These are phyloP conservation scores for Hirtodrosophila cameraria DNA, from an alignment of 2,888 invertebrate species.

Conservation along the genomic window DNA sequence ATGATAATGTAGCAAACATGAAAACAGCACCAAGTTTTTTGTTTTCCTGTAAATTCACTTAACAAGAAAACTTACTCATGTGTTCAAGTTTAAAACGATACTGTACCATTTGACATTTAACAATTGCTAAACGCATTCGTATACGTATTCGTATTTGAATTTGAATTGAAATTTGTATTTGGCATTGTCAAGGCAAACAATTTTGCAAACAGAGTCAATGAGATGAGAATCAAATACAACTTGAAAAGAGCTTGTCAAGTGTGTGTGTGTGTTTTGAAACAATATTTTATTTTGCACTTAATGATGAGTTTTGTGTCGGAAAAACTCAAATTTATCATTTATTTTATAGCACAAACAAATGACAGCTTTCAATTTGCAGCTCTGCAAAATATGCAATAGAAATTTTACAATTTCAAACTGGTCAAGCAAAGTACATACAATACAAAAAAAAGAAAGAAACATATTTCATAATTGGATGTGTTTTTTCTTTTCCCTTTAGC, in stretches of 20 bases:
- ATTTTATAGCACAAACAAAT: not conserved
- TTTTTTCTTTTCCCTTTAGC: not conserved
- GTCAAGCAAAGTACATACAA: conserved; percentile 23
- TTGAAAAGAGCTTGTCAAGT: not conserved
- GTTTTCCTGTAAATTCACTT: not conserved
- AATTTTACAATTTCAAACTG: conserved; percentile 25
- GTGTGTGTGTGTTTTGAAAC: no score
- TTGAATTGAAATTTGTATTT: conserved; percentile 2
- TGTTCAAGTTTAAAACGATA: no score
- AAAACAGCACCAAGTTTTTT: conserved; percentile 32
- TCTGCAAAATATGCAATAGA: conserved; percentile 28
- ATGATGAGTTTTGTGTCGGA: conserved; percentile 14
- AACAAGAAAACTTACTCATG: conserved; percentile 47
- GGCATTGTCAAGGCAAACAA: conserved; percentile 2
- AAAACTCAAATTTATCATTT: not conserved
- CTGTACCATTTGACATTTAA: no score
- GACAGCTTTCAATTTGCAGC: conserved; percentile 13
- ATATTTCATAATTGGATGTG: conserved; percentile 1
- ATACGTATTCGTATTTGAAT: not conserved
- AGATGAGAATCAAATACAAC: not conserved
- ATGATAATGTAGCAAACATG: conserved; percentile 14
- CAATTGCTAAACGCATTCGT: no score
- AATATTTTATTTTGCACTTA: conserved; percentile 12
- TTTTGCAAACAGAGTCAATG: conserved; percentile 1
- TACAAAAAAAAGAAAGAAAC: no score